Base-by-base conservation (phyloP, 1,140 invertebrate genomes). In the Ceratosolen solmsi region DNA sequence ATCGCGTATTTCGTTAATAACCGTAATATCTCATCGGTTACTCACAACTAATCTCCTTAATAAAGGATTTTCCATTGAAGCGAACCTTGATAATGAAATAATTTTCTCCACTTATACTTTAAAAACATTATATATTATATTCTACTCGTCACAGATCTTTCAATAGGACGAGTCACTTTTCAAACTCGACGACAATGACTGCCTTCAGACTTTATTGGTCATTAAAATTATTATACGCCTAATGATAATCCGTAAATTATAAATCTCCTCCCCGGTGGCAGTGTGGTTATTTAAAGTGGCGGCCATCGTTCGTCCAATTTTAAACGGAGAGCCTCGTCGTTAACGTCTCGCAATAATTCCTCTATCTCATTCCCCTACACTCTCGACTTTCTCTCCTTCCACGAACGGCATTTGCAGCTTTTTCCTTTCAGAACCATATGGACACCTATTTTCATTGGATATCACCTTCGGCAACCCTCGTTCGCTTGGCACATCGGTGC, bases 341-440 rank as follows among this genome's bases (percentile, higher is more conserved):
- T n/a, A 22, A 33, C 63, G 20, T 3, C 1, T 0, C 33, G 15
- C 20, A 17, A 20, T 68, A 38, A 68, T n/a, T 68, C 36, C 63
- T 36, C 27, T 33, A 36, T 36, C 27, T 11, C 17, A 63, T 63
- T 38, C 33, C 20, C 63, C 20, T n/a, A 13, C 63, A 68, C 63
- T 33, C 0, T 22, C 76, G 41, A 38, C 76, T 79, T 54, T 79
- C 76, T 51, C 49, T 56, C 11, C 51, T 79, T 79, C 76, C 65
- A 56, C 76, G 76, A 78, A 78, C 8, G 22, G 25, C 41, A 41
- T 36, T 36, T 5, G 58, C 46, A 33, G 60, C 60, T 60, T 63
- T 65, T 75, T 38, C 49, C 27, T 9, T n/a, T n/a, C n/a, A n/a
- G n/a, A n/a, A 38, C 36, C 49, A 0, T 36, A 11, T 25, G 0